Evolutionary conservation across 2,888 invertebrate species (phyloP).

Genomic region (Cyrtodaria siliqua): DNA sequence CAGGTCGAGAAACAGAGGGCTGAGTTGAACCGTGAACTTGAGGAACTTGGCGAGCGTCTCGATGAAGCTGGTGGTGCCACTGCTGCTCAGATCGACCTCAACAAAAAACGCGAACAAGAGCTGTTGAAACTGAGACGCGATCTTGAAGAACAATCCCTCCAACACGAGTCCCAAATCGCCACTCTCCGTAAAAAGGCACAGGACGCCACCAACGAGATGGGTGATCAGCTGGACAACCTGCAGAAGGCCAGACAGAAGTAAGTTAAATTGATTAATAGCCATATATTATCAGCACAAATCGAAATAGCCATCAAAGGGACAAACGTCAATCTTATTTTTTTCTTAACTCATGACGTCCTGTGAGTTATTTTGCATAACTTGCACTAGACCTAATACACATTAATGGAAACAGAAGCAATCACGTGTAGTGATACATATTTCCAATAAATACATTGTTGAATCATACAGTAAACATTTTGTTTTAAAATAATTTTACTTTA

Average conservation of each 20-base stretch:
- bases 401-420: neutral
- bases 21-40: slow-evolving; percentile 98
- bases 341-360: too few relatives aligned
- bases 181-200: slow-evolving; percentile 99
- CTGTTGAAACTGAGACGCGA: slow-evolving; percentile 98
- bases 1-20: slow-evolving; percentile 98
- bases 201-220: slow-evolving; percentile 99
- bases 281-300: too few relatives aligned
- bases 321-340: too few relatives aligned
- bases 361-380: too few relatives aligned
- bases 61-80: slow-evolving; percentile 99
- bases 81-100: slow-evolving; percentile 97
- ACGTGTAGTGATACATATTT: neutral
- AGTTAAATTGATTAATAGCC: slow-evolving; percentile 42
- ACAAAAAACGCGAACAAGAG: slow-evolving; percentile 99
- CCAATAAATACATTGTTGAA: neutral
- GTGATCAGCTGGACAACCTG: slow-evolving; percentile 99
- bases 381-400: too few relatives aligned
- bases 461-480: neutral
- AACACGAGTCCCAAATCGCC: slow-evolving; percentile 98
- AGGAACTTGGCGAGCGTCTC: slow-evolving; percentile 89
- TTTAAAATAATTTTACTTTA: neutral
- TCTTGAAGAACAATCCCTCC: slow-evolving; percentile 99
- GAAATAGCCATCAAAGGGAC: too few relatives aligned
- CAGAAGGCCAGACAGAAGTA: slow-evolving; percentile 99